Percentiles rank a stretch among this genome's conserved stretches.
phyloP scores from a whole-genome alignment of 2,113 vertebrate genomes.

The Hirundichthys speculiger region DNA sequence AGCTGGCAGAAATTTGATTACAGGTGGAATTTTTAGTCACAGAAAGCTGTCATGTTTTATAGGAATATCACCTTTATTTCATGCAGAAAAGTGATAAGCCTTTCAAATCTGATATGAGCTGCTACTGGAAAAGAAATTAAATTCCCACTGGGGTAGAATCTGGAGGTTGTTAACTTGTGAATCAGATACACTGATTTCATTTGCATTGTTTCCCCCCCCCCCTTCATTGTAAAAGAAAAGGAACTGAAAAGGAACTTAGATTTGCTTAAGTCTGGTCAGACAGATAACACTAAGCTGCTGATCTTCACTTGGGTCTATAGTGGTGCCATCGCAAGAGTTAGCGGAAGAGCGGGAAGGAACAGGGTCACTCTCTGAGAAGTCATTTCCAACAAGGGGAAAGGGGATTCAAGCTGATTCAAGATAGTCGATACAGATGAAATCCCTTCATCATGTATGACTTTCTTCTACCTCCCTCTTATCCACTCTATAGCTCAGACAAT shows the following conservation, averaged over 20 bases:
- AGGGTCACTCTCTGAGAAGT: constrained; percentile 39
- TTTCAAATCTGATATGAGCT: constrained; percentile 65
- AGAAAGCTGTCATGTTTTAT: constrained; percentile 44
- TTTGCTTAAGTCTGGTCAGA: neutral
- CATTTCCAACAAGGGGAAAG: constrained; percentile 35
- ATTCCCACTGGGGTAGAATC: constrained; percentile 32
- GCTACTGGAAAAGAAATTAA: constrained; percentile 64
- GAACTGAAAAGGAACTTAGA: neutral
- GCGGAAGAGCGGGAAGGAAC: constrained; percentile 10
- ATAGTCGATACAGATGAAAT: constrained; percentile 58
- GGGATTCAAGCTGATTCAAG: constrained; percentile 51
- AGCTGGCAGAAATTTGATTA: neutral
- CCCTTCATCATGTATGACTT: constrained; percentile 63
- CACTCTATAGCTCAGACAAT: constrained; percentile 59
- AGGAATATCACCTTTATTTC: constrained; percentile 56
- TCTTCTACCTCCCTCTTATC: constrained; percentile 52
- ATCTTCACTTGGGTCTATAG: neutral
- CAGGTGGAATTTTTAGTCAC: neutral
- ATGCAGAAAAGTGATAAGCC: constrained; percentile 36
- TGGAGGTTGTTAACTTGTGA: constrained; percentile 42
- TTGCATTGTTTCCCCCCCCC: constrained; percentile 11
- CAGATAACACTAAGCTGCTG: neutral
- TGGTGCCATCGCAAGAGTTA: constrained; percentile 1
- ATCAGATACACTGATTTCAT: constrained; percentile 17
- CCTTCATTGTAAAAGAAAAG: neutral